Conservation (phyloP, 2,797 vertebrate genomes). For the Xenopus petersii region DNA sequence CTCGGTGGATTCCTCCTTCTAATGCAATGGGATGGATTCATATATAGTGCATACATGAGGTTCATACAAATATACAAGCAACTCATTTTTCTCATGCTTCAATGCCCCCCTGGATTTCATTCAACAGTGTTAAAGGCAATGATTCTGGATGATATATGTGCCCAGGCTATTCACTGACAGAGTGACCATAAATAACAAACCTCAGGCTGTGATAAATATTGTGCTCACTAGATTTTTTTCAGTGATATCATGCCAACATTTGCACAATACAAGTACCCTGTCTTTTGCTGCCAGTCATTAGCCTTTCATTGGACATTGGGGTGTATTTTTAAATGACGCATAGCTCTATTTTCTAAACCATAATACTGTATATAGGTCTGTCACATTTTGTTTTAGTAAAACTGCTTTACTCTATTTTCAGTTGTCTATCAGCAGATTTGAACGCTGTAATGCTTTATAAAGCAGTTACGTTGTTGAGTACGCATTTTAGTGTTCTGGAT, state of each 20-base stretch:
- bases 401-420: no score
- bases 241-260: constrained; percentile 66
- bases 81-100: constrained; percentile 67
- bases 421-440: no score
- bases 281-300: constrained; percentile 79
- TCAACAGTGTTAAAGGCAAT: constrained; percentile 54
- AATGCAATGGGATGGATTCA: constrained; percentile 55
- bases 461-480: no score
- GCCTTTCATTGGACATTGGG: not conserved
- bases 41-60: constrained; percentile 51
- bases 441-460: no score
- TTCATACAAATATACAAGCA: constrained; percentile 40
- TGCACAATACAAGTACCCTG: constrained; percentile 37
- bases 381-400: no score
- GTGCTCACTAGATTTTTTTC: constrained; percentile 64
- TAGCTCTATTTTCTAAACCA: no score
- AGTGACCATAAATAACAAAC: constrained; percentile 53
- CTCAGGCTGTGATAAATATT: constrained; percentile 50
- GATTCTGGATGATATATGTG: constrained; percentile 53
- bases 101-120: constrained; percentile 58
- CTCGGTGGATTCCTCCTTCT: constrained; percentile 41
- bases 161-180: constrained; percentile 51
- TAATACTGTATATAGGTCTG: no score
- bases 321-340: no score
- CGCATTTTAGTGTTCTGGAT: no score